These are phyloP conservation scores for Masticophis lateralis DNA, from an alignment of 2,797 vertebrate species.

Conservation along the genomic window DNA sequence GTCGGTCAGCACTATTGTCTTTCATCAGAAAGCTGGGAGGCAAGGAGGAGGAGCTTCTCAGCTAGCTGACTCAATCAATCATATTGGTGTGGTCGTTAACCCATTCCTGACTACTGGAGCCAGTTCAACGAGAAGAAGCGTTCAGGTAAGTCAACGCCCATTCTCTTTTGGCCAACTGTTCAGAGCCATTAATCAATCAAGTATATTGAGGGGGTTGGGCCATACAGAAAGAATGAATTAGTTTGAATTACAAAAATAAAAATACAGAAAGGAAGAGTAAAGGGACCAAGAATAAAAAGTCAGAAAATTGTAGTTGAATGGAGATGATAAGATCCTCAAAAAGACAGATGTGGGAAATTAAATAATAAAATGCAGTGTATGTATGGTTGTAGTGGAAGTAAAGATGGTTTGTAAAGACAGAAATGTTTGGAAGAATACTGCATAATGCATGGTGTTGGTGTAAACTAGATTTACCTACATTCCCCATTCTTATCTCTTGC, in stretches of 20 bases:
- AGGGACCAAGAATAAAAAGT: not conserved
- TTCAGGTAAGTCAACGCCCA: no score
- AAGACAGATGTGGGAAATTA: not conserved
- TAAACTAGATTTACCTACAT: not conserved
- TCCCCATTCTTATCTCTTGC: not conserved
- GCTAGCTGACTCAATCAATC: no score
- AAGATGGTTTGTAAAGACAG: not conserved
- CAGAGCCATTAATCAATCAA: not conserved
- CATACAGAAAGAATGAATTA: not conserved
- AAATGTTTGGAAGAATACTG: not conserved
- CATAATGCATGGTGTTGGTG: not conserved
- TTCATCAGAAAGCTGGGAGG: no score
- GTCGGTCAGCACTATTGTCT: no score
- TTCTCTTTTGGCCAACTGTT: no score
- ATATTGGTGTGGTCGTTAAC: no score
- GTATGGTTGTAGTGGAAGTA: not conserved
- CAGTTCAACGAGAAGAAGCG: no score
- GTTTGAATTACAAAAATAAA: not conserved
- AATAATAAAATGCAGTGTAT: not conserved
- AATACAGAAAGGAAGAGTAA: not conserved
- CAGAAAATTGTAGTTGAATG: not conserved
- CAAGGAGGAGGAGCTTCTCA: no score
- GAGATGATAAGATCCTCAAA: not conserved
- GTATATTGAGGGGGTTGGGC: not conserved
- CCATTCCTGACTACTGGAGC: no score